Conservation (phyloP, 2,888 invertebrate genomes). For the Belgica antarctica region DNA sequence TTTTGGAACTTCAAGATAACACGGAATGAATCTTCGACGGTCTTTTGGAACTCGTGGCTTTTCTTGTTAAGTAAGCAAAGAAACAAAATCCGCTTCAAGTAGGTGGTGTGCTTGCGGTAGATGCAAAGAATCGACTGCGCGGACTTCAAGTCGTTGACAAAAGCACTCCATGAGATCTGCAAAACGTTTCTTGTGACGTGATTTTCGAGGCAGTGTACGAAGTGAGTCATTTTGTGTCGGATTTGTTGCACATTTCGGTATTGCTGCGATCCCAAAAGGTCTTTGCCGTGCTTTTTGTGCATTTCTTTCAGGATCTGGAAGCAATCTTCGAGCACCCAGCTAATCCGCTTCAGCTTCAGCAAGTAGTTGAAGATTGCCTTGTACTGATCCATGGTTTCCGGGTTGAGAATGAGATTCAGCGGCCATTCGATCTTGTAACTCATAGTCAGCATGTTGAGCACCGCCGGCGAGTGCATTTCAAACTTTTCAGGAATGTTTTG, state of each 20-base stretch:
- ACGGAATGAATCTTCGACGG: constrained; percentile 69
- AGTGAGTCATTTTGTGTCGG: constrained; percentile 72
- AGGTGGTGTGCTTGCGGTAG: constrained; percentile 68
- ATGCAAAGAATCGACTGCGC: constrained; percentile 70
- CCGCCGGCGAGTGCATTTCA: constrained; percentile 65
- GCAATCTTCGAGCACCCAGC: constrained; percentile 71
- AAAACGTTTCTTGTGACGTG: constrained; percentile 75
- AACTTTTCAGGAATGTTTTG: constrained; percentile 62
- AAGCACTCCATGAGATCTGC: constrained; percentile 70
- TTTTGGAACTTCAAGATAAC: constrained; percentile 68
- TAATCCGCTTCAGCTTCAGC: constrained; percentile 71
- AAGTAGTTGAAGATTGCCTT: constrained; percentile 73
- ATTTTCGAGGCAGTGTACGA: constrained; percentile 71
- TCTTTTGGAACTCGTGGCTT: constrained; percentile 66
- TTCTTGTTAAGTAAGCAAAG: constrained; percentile 71
- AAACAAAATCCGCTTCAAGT: constrained; percentile 73
- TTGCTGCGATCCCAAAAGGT: constrained; percentile 63
- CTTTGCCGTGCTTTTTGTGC: constrained; percentile 57
- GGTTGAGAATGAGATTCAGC: constrained; percentile 71
- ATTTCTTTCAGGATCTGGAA: constrained; percentile 66
- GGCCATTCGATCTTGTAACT: constrained; percentile 75
- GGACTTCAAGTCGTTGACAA: constrained; percentile 65
- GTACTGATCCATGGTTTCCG: constrained; percentile 68
- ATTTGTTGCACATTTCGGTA: constrained; percentile 70
- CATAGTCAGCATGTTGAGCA: constrained; percentile 66